These are phyloP conservation scores for Drosophila neotestacea DNA, from an alignment of 2,888 invertebrate species.

Conservation along the genomic window DNA sequence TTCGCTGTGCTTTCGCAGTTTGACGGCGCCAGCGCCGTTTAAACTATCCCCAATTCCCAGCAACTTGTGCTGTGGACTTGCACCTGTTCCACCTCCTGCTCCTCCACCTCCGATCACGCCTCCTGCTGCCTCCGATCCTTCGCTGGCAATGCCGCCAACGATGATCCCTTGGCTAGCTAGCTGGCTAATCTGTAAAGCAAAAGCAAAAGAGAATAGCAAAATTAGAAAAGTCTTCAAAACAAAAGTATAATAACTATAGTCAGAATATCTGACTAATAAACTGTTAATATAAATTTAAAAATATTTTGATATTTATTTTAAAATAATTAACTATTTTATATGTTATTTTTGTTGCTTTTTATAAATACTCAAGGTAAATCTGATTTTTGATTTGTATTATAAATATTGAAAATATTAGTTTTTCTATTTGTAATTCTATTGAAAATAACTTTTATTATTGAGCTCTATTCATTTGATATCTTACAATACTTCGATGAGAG, in stretches of 20 bases:
- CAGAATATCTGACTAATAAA: too few relatives aligned
- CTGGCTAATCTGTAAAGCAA: constrained; percentile 55
- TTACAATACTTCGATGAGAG: too few relatives aligned
- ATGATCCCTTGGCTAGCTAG: constrained; percentile 56
- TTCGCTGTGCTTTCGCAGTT: constrained; percentile 79
- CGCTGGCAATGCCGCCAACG: constrained; percentile 66
- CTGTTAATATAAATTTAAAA: not conserved
- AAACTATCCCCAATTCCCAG: constrained; percentile 45
- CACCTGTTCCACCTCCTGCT: constrained; percentile 13
- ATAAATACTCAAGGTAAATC: too few relatives aligned
- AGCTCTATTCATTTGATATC: too few relatives aligned
- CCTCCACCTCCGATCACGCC: not conserved
- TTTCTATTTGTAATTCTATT: too few relatives aligned
- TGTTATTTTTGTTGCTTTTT: not conserved
- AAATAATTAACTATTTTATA: too few relatives aligned
- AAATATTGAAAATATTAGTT: too few relatives aligned
- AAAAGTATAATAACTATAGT: not conserved
- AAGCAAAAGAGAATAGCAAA: not conserved
- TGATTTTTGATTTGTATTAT: too few relatives aligned
- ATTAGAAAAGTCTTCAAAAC: not conserved
- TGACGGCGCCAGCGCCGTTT: constrained; percentile 72
- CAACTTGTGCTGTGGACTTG: constrained; percentile 56
- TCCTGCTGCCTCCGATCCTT: constrained; percentile 49
- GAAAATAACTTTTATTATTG: too few relatives aligned
- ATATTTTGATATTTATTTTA: too few relatives aligned